Evolutionary conservation across 2,113 vertebrate species (phyloP).

Genomic region (Morphnarchus princeps): DNA sequence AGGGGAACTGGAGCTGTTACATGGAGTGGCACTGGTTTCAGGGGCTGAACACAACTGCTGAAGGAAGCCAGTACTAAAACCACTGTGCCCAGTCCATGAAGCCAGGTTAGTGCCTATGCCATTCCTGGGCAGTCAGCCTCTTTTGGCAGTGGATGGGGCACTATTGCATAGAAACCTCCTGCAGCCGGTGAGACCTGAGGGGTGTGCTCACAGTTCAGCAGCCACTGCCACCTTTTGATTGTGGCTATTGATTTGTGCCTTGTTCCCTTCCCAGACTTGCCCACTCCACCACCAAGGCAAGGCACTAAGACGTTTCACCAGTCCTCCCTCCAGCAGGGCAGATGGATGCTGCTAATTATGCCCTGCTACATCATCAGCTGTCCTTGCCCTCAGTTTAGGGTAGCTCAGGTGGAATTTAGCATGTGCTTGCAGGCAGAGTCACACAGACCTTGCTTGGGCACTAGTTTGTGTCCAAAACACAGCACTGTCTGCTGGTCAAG

Average conservation of each 20-base stretch:
- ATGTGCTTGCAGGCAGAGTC: no score
- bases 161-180: no score
- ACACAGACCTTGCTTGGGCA: neutral
- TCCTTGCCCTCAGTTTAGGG: neutral
- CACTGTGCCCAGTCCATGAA: no score
- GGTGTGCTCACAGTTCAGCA: no score
- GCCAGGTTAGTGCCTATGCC: neutral
- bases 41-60: neutral
- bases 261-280: neutral
- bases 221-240: neutral
- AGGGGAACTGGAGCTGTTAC: no score
- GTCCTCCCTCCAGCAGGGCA: neutral
- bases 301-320: no score
- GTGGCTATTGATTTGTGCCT: no score
- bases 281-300: fast-evolving
- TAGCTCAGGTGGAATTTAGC: neutral
- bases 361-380: neutral
- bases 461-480: neutral
- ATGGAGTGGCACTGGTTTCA: neutral
- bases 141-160: neutral
- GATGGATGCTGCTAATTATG: neutral
- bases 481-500: neutral
- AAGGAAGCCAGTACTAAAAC: neutral
- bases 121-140: neutral
- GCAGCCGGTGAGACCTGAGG: fast-evolving